Evolutionary conservation across 1,140 invertebrate genomes (phyloP), one percentile per base, ranked within the genome.

Genomic region (Ganaspis sp.): DNA sequence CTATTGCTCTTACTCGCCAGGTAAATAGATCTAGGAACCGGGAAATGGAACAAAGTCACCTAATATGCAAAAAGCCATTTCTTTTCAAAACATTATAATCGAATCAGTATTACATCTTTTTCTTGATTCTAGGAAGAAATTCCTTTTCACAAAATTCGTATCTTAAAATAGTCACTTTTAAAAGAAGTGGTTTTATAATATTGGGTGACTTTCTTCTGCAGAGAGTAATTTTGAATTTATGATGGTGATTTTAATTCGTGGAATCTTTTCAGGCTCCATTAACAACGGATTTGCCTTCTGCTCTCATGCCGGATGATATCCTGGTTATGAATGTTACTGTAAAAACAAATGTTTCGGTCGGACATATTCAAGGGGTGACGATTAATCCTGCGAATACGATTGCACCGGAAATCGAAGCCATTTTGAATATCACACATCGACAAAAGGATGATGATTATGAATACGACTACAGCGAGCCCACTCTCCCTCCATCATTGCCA

Each of bases 401-500:
- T 42, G 80, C 89, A 45, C 86, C 90, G 45, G 90, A 91, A 53
- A 86, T 91, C 49, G 89, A 91, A 74, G 88, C 88, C 9, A 87
- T 92, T 37, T 70, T 92, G 54, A 92, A 92, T 78, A 91, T 88
- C 75, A 91, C 90, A 71, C 86, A 90, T 64, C 78, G 87, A 9
- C 84, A 88, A 58, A 91, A 90, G 74, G 85, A 80, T 5, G 86
- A 90, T 17, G 89, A 92, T 69, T 92, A 92, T 74, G 91, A 92
- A 26, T 95, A 94, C 81, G 94, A 95, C 84, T 95, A 95, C 82
- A 93, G 88, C 72, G 89, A 94, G 76, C 94, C 94, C 1, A 93
- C 94, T 5, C 85, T 96, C 72, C 95, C 95, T 9, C 95, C 95
- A 11, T 95, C 95, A 0, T 87, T 96, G 71, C 95, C 95, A 11